Evolutionary conservation across 2,888 invertebrate species (phyloP).

Genomic region (Cosmorhoe ocellata): DNA sequence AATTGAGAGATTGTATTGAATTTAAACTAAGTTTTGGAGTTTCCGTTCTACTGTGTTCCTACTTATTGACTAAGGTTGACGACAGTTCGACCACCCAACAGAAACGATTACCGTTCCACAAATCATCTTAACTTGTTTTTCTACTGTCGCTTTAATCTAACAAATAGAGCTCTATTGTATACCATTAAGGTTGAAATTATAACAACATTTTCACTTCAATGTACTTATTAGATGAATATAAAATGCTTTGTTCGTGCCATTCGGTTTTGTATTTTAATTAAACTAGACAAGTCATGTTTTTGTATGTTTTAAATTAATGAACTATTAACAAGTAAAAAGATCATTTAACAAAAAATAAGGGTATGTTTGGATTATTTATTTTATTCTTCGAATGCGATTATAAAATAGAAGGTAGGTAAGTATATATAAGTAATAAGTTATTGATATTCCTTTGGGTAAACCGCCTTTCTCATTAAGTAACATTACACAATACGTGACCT

Average conservation of each 20-base stretch:
- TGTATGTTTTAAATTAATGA: no score
- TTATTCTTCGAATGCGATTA: conserved; percentile 4
- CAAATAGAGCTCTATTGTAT: conserved; percentile 20
- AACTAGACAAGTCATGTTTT: conserved; percentile 14
- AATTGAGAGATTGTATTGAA: no score
- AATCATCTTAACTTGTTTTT: conserved; percentile 30
- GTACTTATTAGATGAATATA: conserved; percentile 24
- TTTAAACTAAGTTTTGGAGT: background rate
- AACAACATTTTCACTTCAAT: conserved; percentile 7
- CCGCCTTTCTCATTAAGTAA: background rate
- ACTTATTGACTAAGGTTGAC: conserved; percentile 5
- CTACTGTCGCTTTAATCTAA: background rate
- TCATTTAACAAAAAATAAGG: no score
- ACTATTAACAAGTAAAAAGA: no score
- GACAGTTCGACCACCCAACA: conserved; percentile 32
- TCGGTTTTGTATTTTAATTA: conserved; percentile 20
- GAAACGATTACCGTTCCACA: conserved; percentile 31
- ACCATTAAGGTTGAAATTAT: conserved; percentile 21
- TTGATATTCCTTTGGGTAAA: conserved; percentile 1
- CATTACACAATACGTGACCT: conserved; percentile 4
- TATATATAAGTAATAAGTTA: background rate
- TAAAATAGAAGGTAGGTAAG: background rate
- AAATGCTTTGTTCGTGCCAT: conserved; percentile 9
- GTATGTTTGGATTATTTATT: conserved; percentile 6
- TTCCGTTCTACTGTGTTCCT: conserved; percentile 5